A percentile compares a stretch with the other conserved stretches of the same genome.
Evolutionary conservation across 2,113 vertebrate genomes (phyloP).

Genomic region (Bettongia penicillata): DNA sequence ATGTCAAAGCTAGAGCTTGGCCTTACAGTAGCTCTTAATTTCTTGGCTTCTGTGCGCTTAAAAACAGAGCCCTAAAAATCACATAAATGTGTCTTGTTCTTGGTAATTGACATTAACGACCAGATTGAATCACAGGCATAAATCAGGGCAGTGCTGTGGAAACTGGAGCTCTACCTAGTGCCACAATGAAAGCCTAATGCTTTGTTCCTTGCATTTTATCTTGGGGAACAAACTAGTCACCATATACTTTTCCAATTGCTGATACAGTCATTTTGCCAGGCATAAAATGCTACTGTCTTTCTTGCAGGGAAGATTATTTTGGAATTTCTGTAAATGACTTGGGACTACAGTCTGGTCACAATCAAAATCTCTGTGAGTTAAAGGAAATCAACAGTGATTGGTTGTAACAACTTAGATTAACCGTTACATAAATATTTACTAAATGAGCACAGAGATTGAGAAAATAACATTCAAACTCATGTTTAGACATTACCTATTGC

Average conservation of each 20-base stretch:
- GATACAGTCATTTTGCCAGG: slow-evolving; percentile 75
- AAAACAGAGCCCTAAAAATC: slow-evolving; percentile 76
- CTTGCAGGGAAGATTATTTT: slow-evolving; percentile 64
- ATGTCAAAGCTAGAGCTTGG: slow-evolving; percentile 38
- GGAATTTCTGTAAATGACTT: slow-evolving; percentile 72
- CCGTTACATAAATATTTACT: slow-evolving; percentile 71
- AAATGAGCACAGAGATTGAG: slow-evolving; percentile 50
- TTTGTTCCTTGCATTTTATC: slow-evolving; percentile 79
- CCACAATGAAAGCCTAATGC: slow-evolving; percentile 74
- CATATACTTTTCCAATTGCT: slow-evolving; percentile 77
- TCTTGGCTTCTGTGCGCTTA: slow-evolving; percentile 76
- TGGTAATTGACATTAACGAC: slow-evolving; percentile 80
- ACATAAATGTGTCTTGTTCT: slow-evolving; percentile 76
- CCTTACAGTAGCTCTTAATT: slow-evolving; percentile 75
- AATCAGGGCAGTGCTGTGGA: slow-evolving; percentile 69
- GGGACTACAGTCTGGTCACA: slow-evolving; percentile 71
- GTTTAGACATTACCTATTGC: slow-evolving; percentile 53
- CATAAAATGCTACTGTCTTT: slow-evolving; percentile 72
- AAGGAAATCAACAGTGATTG: slow-evolving; percentile 61
- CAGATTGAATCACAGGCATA: slow-evolving; percentile 74
- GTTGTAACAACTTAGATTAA: slow-evolving; percentile 65
- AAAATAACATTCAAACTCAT: slow-evolving; percentile 55
- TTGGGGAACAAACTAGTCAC: slow-evolving; percentile 73
- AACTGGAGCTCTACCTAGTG: slow-evolving; percentile 69
- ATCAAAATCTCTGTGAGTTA: slow-evolving; percentile 71